Evolutionary conservation across 1,140 invertebrate species (phyloP), one percentile per base, ranked within the genome.

Genomic region (Bactericera cockerelli): DNA sequence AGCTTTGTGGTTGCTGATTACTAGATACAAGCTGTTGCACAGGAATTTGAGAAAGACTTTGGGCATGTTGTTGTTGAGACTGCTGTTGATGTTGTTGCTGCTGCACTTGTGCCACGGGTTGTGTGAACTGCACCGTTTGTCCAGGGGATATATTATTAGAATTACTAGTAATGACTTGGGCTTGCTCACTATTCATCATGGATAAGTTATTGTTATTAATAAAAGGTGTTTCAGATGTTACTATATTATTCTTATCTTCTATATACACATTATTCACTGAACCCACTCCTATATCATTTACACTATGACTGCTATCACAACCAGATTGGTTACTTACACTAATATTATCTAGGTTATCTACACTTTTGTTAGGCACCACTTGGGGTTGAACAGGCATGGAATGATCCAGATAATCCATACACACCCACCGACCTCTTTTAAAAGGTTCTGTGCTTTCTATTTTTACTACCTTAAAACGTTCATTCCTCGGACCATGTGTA

Each of bases 401-500:
- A 68, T 91, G 86, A 75, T 96, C 91, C 67, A 92, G 76, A 74
- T 93, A 96, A 72, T 97, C 93, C 82, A 93, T 89, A 73, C 92
- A 96, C 65, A 85, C 84, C 93, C 93, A 97, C 67, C 93, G 75
- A 24, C 93, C 93, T 38, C 93, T 79, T 64, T 87, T 86, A 67
- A 95, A 94, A 2, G 93, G 93, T 71, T 96, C 91, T 22, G 89
- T 88, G 69, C 87, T 93, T 71, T 93, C 90, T 61, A 96, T 92
- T 78, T 95, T 96, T 22, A 97, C 92, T 64, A 96, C 91, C 77
- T 93, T 93, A 72, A 97, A 97, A 62, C 91, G 76, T 70, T 89
- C 86, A 71, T 87, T 88, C 65, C 84, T 79, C 65, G 79, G 60
- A 58, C 65, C 77, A 66, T 81, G 80, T 66, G 83, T 80, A 66